Evolutionary conservation across 1,140 invertebrate genomes (phyloP).

Genomic region (Bombus impatiens): DNA sequence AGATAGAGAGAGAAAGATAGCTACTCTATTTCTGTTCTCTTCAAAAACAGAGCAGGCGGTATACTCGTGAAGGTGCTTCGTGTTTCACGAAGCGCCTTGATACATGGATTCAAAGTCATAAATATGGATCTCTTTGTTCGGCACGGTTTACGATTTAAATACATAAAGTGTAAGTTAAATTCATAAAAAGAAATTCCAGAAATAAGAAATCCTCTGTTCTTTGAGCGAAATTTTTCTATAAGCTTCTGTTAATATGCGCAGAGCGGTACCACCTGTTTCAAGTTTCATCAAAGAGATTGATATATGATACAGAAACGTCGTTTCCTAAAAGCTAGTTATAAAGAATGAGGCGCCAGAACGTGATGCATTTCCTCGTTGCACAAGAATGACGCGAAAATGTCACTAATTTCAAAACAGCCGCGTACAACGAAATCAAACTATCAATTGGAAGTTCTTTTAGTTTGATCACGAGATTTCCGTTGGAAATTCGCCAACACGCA

Average conservation of each 20-base stretch:
- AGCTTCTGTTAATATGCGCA: neutral
- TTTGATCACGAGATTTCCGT: constrained; percentile 31
- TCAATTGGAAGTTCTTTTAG: constrained; percentile 25
- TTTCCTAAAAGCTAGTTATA: neutral
- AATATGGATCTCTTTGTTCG: neutral
- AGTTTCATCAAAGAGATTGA: neutral
- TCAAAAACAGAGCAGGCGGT: constrained; percentile 68
- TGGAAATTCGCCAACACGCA: constrained; percentile 38
- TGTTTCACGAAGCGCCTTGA: constrained; percentile 36
- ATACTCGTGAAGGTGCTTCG: constrained; percentile 45
- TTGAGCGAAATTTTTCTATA: neutral
- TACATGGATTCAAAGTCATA: constrained; percentile 7
- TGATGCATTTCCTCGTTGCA: neutral
- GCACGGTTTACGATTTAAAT: neutral
- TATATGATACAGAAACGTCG: neutral
- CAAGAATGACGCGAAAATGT: neutral
- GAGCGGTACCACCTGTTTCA: constrained; percentile 11
- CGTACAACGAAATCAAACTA: constrained; percentile 5
- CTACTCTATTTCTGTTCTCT: constrained; percentile 78
- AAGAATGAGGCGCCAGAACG: neutral
- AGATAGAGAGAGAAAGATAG: constrained; percentile 31
- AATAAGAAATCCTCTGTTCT: neutral
- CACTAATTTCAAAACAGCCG: neutral
- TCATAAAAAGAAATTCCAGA: neutral
- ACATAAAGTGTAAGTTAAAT: neutral